Percentiles rank a stretch among this genome's conserved stretches.
phyloP scores from a whole-genome alignment of 2,113 vertebrate genomes.

The Tragelaphus strepsiceros region DNA sequence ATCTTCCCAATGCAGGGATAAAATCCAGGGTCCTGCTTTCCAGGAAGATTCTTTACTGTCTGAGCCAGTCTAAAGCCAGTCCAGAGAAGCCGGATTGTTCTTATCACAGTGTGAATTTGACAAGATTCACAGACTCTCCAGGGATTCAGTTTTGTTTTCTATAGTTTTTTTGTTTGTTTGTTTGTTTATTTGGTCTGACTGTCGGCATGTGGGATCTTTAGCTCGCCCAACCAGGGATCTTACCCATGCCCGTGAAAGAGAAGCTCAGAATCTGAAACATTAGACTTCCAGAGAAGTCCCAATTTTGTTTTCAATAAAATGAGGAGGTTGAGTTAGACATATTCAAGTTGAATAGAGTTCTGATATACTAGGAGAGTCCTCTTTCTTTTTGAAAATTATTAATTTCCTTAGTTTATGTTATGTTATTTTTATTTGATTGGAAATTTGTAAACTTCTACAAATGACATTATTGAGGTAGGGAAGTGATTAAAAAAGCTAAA shows the following conservation, averaged over 20 bases:
- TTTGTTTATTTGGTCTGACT: not conserved
- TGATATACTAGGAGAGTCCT: too few species aligned
- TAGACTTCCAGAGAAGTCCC: not conserved
- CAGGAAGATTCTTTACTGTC: not conserved
- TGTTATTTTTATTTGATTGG: not conserved
- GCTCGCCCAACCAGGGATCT: not conserved
- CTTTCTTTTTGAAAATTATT: not conserved
- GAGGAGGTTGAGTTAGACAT: not conserved
- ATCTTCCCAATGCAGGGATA: not conserved
- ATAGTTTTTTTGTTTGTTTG: not conserved
- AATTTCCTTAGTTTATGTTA: not conserved
- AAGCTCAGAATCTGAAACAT: not conserved
- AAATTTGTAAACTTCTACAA: not conserved
- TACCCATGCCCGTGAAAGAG: not conserved
- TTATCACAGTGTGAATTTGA: not conserved
- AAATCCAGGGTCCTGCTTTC: not conserved
- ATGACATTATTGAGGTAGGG: too few species aligned
- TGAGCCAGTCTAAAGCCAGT: not conserved
- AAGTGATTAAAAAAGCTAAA: not conserved
- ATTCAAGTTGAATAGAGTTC: not conserved
- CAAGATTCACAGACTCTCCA: not conserved
- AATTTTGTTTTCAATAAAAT: not conserved
- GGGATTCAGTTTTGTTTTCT: not conserved
- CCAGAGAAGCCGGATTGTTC: not conserved
- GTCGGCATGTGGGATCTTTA: not conserved